Conservation (phyloP, 2,113 vertebrate genomes). For the Talpa occidentalis region DNA sequence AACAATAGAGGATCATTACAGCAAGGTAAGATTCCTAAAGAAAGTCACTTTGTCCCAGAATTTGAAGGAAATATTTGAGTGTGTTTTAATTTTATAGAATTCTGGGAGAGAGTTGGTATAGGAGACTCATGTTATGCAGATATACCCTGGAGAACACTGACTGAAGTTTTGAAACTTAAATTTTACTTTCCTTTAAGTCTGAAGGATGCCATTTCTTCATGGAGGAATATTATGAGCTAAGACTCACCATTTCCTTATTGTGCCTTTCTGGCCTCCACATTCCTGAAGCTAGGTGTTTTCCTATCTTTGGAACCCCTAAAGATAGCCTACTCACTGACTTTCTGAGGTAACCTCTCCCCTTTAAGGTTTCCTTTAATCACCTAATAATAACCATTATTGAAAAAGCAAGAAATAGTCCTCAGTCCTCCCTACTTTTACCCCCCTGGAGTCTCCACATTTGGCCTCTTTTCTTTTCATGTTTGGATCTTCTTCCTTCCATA, state of each 20-base stretch:
- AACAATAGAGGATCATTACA: neutral
- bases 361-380: neutral
- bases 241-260: neutral
- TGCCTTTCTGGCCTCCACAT: neutral
- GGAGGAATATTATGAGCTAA: neutral
- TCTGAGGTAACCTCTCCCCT: neutral
- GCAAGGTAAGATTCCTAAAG: neutral
- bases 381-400: neutral
- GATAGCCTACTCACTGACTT: neutral
- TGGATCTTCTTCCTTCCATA: neutral
- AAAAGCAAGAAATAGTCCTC: neutral
- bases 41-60: neutral
- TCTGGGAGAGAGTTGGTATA: neutral
- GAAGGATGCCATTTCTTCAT: neutral
- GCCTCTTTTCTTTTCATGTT: neutral
- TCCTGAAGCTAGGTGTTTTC: neutral
- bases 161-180: neutral
- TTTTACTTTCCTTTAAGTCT: slow-evolving; percentile 13
- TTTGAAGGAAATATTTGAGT: neutral
- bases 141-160: neutral
- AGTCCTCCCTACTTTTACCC: neutral
- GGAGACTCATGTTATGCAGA: neutral
- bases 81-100: neutral
- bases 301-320: neutral
- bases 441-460: neutral